Percentiles rank a stretch among this genome's conserved stretches.
Conservation (phyloP, 2,888 invertebrate genomes). For the Monochamus alternatus region DNA sequence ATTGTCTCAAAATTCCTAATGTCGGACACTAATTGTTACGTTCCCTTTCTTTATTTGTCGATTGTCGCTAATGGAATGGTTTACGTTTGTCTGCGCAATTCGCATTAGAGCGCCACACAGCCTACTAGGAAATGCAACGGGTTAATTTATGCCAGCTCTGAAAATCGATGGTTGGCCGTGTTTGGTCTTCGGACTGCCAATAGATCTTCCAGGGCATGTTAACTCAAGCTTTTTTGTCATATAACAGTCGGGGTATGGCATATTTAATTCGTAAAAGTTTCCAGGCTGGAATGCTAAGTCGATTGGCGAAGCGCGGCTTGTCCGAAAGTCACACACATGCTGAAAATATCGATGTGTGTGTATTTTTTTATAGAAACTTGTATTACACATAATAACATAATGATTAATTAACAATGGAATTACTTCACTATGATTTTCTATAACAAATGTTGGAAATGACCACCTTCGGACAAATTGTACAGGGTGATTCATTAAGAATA, state of each 20-base stretch:
- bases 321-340: too few relatives aligned
- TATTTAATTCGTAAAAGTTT: too few relatives aligned
- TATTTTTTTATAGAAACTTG: too few relatives aligned
- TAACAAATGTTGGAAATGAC: too few relatives aligned
- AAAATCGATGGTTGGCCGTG: neutral
- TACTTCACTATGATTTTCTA: too few relatives aligned
- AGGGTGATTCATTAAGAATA: too few relatives aligned
- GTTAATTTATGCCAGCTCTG: slow-evolving; percentile 20
- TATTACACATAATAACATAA: too few relatives aligned
- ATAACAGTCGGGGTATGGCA: neutral
- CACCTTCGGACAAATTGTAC: too few relatives aligned
- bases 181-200: neutral
- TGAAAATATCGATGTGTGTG: too few relatives aligned
- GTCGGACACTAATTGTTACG: slow-evolving; percentile 47
- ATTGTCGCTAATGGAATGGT: slow-evolving; percentile 34
- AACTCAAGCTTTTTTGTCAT: neutral
- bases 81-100: slow-evolving; percentile 4
- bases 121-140: slow-evolving; percentile 7
- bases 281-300: too few relatives aligned
- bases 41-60: slow-evolving; percentile 44
- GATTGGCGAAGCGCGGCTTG: too few relatives aligned
- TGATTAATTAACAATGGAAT: too few relatives aligned
- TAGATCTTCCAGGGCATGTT: neutral
- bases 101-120: slow-evolving; percentile 18
- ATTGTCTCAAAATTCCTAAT: slow-evolving; percentile 47